Evolutionary conservation across 2,888 invertebrate genomes (phyloP).

Genomic region (Caenorhabditis japonica): DNA sequence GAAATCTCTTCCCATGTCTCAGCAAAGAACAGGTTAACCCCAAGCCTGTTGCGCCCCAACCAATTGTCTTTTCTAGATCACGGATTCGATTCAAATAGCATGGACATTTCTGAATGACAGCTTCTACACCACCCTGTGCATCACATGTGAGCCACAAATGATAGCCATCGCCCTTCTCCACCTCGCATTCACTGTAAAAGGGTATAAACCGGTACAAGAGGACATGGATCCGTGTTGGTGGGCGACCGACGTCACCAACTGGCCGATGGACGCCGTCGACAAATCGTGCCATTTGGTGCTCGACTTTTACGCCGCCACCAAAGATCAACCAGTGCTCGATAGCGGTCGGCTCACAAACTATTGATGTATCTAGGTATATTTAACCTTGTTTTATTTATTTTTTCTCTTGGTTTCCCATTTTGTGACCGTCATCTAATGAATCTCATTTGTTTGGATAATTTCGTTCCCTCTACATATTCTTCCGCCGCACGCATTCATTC

Average conservation of each 20-base stretch:
- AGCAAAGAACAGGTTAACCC: constrained; percentile 39
- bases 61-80: constrained; percentile 39
- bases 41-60: too few relatives aligned
- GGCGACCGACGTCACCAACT: constrained; percentile 42
- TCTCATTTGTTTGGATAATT: constrained; percentile 8
- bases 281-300: constrained; percentile 48
- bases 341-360: constrained; percentile 10
- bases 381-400: background rate
- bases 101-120: constrained; percentile 99
- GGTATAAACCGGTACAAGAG: constrained; percentile 16
- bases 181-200: constrained; percentile 91
- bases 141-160: constrained; percentile 98
- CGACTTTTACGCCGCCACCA: constrained; percentile 49
- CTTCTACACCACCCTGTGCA: constrained; percentile 92
- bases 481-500: constrained; percentile 13
- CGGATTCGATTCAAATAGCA: constrained; percentile 93
- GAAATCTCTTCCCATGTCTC: constrained; percentile 81
- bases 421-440: constrained; percentile 1
- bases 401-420: background rate
- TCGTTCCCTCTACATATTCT: constrained; percentile 1
- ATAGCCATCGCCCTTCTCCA: constrained; percentile 95
- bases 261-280: constrained; percentile 42
- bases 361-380: background rate
- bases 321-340: constrained; percentile 31
- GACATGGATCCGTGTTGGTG: constrained; percentile 48